These are phyloP conservation scores for Aproaerema taeniolella DNA, from an alignment of 2,888 invertebrate genomes.

Conservation along the genomic window DNA sequence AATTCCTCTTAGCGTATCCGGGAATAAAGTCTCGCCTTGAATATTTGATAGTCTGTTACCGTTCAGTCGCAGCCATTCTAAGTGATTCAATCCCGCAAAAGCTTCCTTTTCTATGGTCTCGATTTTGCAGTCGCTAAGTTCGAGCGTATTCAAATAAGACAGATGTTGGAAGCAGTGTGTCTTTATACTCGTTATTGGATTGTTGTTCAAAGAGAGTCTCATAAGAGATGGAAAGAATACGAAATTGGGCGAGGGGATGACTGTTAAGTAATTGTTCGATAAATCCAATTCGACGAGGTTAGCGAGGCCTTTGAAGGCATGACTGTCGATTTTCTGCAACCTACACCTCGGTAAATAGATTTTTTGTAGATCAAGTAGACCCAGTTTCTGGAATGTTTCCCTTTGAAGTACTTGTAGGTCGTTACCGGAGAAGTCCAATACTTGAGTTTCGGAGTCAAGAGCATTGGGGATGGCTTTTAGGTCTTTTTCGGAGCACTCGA, in stretches of 20 bases:
- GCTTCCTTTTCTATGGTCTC: slow-evolving; percentile 86
- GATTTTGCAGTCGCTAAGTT: slow-evolving; percentile 88
- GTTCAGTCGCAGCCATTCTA: slow-evolving; percentile 91
- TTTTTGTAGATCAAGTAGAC: slow-evolving; percentile 90
- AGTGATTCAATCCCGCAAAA: slow-evolving; percentile 86
- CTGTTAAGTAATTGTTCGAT: slow-evolving; percentile 86
- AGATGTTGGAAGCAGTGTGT: slow-evolving; percentile 85
- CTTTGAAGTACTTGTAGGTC: slow-evolving; percentile 86
- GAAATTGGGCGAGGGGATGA: slow-evolving; percentile 88
- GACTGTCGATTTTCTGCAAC: slow-evolving; percentile 85
- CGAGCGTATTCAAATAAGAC: slow-evolving; percentile 86
- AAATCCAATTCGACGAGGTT: slow-evolving; percentile 94
- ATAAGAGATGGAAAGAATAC: slow-evolving; percentile 87
- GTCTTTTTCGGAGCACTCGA: slow-evolving; percentile 89
- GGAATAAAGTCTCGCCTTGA: slow-evolving; percentile 82
- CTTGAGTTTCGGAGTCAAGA: slow-evolving; percentile 90
- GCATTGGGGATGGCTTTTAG: slow-evolving; percentile 86
- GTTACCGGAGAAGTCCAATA: slow-evolving; percentile 90
- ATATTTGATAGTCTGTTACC: slow-evolving; percentile 87
- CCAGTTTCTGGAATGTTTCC: slow-evolving; percentile 87
- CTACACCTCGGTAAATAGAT: slow-evolving; percentile 89
- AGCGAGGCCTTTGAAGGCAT: slow-evolving; percentile 89
- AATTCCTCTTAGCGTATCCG: slow-evolving; percentile 87
- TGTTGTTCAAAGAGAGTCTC: slow-evolving; percentile 88
- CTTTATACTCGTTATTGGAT: slow-evolving; percentile 86